Conservation (phyloP, 37 sponge, comb jelly and placozoan species). For the Hexactinellida sp. region DNA sequence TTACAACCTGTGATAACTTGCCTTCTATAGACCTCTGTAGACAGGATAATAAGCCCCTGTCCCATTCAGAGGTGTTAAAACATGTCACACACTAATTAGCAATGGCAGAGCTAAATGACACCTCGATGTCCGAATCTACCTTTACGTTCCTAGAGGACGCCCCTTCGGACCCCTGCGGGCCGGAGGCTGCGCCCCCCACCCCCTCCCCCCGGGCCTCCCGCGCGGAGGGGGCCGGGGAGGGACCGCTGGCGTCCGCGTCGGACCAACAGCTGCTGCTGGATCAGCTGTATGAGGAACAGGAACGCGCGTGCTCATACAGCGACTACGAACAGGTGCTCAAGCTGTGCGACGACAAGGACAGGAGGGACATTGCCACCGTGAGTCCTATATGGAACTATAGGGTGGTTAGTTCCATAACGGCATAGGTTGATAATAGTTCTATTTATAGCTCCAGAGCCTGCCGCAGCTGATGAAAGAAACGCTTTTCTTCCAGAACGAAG, state of each 20-base stretch:
- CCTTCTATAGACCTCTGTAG: no score
- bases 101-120: background rate
- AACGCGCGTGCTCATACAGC: background rate
- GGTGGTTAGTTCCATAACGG: no score
- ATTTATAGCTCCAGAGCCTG: background rate
- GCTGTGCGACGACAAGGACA: background rate
- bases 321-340: background rate
- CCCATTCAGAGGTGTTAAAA: no score
- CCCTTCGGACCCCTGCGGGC: background rate
- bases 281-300: background rate
- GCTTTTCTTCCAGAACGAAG: background rate
- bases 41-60: no score
- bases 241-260: background rate
- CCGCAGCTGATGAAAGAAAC: constrained; percentile 5
- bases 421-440: no score
- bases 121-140: background rate
- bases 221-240: background rate
- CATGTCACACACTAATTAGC: no score
- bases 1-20: no score
- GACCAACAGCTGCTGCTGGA: background rate
- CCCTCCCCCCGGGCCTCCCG: background rate
- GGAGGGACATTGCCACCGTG: background rate
- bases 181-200: background rate
- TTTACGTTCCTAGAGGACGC: background rate
- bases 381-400: no score